Evolutionary conservation across 2,888 invertebrate genomes (phyloP), one percentile per base, ranked within the genome.

Genomic region (Erpobdella octoculata): DNA sequence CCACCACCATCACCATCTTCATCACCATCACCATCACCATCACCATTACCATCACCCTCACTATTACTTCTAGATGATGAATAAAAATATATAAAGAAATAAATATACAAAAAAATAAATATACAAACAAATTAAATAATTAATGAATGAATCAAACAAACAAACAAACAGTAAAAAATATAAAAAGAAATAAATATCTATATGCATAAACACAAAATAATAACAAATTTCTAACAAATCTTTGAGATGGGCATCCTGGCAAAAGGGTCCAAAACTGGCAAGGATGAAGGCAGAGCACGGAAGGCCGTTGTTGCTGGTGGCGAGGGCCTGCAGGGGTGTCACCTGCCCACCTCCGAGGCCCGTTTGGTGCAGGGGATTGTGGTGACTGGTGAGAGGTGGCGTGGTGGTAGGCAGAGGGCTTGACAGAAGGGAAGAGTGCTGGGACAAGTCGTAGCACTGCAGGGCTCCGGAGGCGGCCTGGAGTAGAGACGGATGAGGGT

Each of bases 231-330:
- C 91, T 86, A 95, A 95, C 83, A 96, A 90, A 86, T 95, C 94
- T 87, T 95, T 95, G 79, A 97, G 89, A 86, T 97, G 96, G 83
- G 96, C 95, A 86, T 97, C 97, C 78, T 93, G 93, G 81, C 95
- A 93, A 85, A 92, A 93, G 85, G 93, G 93, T 78, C 96, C 95
- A 82, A 97, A 88, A 86, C 97, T 97, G 82, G 96, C 96, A 82
- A 97, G 95, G 87, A 97, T 97, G 78, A 97, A 89, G 78, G 97
- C 97, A 80, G 93, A 93, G 87, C 94, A 95, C 79, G 94, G 94
- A 41, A 66, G 36, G 66, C 66, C 46, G 21, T 68, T 68, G 48
- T 68, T 68, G 31, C 62, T 62, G 62, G 28, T 62, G 28, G 31
- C 18, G 33, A 33, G 62, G 8, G 31, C 33, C 33, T 62, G 62